Evolutionary conservation across 2,113 vertebrate genomes (phyloP).

Genomic region (Rhodinocichla rosea): DNA sequence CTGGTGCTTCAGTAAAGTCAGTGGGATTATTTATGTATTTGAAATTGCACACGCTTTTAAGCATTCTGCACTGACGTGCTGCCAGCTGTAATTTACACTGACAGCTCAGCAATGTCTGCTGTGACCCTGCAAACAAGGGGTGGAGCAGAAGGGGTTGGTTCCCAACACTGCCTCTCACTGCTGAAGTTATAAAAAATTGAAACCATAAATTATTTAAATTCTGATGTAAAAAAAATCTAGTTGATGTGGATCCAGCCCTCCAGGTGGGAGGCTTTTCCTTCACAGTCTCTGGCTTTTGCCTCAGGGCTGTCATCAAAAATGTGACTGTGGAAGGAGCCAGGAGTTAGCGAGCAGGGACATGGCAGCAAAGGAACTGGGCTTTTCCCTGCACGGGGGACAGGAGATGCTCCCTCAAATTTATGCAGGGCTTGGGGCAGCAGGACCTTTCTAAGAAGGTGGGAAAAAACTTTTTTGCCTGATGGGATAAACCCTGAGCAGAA

Average conservation of each 20-base stretch:
- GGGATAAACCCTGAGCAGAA: background rate
- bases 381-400: background rate
- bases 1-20: background rate
- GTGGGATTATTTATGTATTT: constrained; percentile 7
- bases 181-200: constrained; percentile 27
- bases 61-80: background rate
- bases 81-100: background rate
- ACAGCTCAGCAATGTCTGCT: background rate
- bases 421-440: background rate
- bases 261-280: background rate
- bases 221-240: background rate
- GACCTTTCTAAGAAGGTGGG: background rate
- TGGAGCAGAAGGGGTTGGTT: background rate
- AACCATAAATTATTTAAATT: constrained; percentile 3
- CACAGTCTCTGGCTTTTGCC: background rate
- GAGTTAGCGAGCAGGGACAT: background rate
- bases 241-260: background rate
- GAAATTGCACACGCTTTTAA: background rate
- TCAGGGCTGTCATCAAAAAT: background rate
- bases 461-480: background rate
- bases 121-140: background rate
- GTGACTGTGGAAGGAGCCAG: background rate
- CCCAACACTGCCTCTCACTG: background rate
- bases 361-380: background rate
- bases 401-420: background rate